Evolutionary conservation across 2,797 vertebrate species (phyloP), one percentile per base, ranked within the genome.

Genomic region (Miichthys miiuy): DNA sequence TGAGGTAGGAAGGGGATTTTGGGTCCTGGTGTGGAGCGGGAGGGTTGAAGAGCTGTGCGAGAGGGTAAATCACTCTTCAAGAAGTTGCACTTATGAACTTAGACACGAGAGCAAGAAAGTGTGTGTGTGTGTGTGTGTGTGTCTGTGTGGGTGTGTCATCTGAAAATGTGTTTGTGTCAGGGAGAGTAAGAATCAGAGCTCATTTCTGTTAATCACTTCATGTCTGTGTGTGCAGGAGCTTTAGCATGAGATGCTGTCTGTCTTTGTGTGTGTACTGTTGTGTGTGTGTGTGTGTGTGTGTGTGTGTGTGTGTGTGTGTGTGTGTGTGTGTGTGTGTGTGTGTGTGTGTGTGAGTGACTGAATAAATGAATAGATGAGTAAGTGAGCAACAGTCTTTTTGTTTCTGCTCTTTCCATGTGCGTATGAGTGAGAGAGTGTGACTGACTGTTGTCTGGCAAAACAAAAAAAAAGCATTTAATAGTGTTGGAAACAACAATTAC

Each of bases 401-500:
- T 82, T 85, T 85, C 81, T 80, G 82, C 83, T 89, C 56, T 80
- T 82, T 85, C 60, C 66, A 64, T 66, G 84, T 82, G 65, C n/a
- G 83, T 56, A 17, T 67, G 86, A 30, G 68, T 2, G 74, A 44
- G 84, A 34, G 80, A 34, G 76, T 77, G 93, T 80, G 89, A 85
- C 81, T 30, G 70, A 90, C 81, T 90, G 84, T 89, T 88, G 90
- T 93, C 91, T 93, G 92, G 92, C 84, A 90, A 90, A 95, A 91
- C 77, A 91, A 92, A 90, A 93, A 34, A 81, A 94, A 95, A 96
- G 95, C 95, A 96, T 96, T 96, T 96, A 96, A 85, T 94, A 94
- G 92, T 92, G 95, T 96, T 96, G 94, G 95, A 94, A 94, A 94
- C 94, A 95, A 95, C 94, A 88, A 83, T 95, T 94, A 93, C 95